Conservation (phyloP, 2,113 vertebrate genomes). For the Pycnonotus jocosus region DNA sequence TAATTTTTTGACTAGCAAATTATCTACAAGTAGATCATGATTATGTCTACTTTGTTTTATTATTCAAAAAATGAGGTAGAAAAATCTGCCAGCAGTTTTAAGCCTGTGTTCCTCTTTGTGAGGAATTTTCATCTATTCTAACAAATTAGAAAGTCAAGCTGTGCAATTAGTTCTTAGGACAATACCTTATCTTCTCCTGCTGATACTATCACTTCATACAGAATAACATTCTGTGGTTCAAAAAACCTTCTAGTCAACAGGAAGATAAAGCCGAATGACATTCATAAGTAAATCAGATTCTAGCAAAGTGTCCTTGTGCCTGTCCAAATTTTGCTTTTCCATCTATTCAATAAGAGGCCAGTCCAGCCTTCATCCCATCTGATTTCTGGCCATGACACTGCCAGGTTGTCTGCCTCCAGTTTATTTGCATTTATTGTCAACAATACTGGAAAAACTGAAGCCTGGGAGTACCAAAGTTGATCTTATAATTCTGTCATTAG, state of each 20-base stretch:
- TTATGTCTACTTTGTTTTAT: not conserved
- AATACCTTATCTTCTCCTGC: not conserved
- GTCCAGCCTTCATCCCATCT: not conserved
- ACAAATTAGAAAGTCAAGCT: not conserved
- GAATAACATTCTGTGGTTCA: not conserved
- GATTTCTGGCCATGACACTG: not conserved
- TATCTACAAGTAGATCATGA: not conserved
- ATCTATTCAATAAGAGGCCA: not conserved
- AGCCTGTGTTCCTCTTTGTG: not conserved
- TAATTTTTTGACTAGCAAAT: not conserved
- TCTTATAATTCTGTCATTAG: not conserved
- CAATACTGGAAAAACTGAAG: not conserved
- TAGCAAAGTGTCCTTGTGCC: not conserved
- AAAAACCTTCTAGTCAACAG: not conserved
- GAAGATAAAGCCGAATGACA: not conserved
- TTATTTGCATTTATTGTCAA: not conserved
- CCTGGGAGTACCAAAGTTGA: not conserved
- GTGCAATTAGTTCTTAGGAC: not conserved
- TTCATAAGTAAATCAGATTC: not conserved
- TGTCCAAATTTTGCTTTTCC: not conserved
- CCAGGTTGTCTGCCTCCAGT: not conserved
- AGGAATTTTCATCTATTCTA: not conserved
- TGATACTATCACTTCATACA: not conserved
- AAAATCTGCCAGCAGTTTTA: not conserved
- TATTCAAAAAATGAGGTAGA: not conserved